Evolutionary conservation across 23 tunicate species (phyloP).

Genomic region (Diplosoma virens): DNA sequence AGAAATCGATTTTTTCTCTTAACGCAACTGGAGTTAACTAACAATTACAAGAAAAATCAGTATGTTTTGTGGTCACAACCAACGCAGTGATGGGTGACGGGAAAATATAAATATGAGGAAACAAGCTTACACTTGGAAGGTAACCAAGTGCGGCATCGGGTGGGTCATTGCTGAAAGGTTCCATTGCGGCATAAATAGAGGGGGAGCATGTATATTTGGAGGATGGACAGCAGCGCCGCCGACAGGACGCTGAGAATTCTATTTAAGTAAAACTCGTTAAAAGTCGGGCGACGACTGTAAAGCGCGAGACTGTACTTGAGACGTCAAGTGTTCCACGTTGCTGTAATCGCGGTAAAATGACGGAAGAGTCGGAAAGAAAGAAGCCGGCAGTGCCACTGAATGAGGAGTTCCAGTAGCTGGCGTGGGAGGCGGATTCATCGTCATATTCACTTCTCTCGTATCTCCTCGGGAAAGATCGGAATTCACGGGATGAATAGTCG

Average conservation of each 20-base stretch:
- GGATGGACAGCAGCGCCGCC: constrained; percentile 17
- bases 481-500: neutral
- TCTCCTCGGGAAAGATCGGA: constrained; percentile 13
- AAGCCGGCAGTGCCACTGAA: constrained; percentile 47
- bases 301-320: constrained; percentile 20
- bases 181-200: constrained; percentile 50
- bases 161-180: constrained; percentile 39
- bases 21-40: too few species aligned
- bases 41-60: neutral
- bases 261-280: neutral
- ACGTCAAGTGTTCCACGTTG: constrained; percentile 8
- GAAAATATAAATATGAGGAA: too few species aligned
- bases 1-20: too few species aligned
- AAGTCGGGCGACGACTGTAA: neutral
- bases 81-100: too few species aligned
- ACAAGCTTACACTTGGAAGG: constrained; percentile 83
- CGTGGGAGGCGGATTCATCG: neutral
- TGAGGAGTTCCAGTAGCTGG: constrained; percentile 8
- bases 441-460: neutral
- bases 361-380: constrained; percentile 25
- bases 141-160: constrained; percentile 66
- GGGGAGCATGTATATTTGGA: constrained; percentile 25
- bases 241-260: constrained; percentile 5
- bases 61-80: too few species aligned
- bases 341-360: constrained; percentile 31